Percentiles rank a stretch among this genome's conserved stretches.
These are phyloP conservation scores for Elanoides forficatus DNA, from an alignment of 2,113 vertebrate genomes.

Conservation along the genomic window DNA sequence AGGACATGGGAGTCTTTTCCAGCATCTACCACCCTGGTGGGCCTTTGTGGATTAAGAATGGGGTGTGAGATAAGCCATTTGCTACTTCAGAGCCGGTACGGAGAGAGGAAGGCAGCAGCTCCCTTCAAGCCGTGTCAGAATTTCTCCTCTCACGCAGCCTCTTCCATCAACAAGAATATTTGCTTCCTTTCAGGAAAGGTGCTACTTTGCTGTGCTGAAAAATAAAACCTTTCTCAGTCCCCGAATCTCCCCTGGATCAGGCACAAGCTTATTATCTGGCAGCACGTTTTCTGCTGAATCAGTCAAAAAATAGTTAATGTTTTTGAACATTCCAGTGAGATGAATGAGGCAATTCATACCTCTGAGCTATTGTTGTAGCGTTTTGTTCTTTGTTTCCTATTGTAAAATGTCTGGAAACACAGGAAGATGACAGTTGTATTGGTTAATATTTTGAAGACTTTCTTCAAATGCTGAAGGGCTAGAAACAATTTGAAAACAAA, in stretches of 20 bases:
- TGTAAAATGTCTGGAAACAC: conserved; percentile 65
- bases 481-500: not conserved
- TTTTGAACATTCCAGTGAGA: conserved; percentile 61
- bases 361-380: conserved; percentile 56
- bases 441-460: conserved; percentile 55
- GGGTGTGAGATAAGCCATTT: not conserved
- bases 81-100: not conserved
- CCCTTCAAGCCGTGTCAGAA: not conserved
- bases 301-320: conserved; percentile 64
- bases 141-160: not conserved
- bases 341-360: conserved; percentile 68
- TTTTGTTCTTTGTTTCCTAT: conserved; percentile 66
- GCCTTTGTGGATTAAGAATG: not conserved
- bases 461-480: conserved; percentile 5
- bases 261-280: not conserved
- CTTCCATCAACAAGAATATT: conserved; percentile 28
- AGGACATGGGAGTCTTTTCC: not conserved
- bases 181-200: conserved; percentile 51
- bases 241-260: not conserved
- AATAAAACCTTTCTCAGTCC: conserved; percentile 1
- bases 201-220: not conserved
- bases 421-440: conserved; percentile 57
- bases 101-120: not conserved
- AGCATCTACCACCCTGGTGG: not conserved
- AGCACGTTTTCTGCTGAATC: conserved; percentile 55